These are phyloP conservation scores for Hyla sarda DNA, from an alignment of 2,113 vertebrate species.

Conservation along the genomic window DNA sequence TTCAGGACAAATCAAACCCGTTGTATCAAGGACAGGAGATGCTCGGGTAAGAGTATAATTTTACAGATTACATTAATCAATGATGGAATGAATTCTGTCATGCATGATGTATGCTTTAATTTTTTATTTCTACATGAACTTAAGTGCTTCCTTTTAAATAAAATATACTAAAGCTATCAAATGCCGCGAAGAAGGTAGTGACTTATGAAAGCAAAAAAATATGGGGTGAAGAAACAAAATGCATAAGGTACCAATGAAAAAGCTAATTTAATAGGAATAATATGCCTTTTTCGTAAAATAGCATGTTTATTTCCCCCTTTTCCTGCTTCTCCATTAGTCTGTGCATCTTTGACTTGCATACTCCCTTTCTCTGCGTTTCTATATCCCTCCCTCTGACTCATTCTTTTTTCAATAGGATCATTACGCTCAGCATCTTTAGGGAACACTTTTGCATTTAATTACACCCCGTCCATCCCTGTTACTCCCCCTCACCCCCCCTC, in stretches of 20 bases:
- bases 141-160: conserved; percentile 13
- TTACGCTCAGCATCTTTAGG: conserved; percentile 52
- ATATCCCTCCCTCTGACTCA: conserved; percentile 25
- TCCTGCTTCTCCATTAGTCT: neutral
- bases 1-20: neutral
- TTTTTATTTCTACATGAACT: neutral
- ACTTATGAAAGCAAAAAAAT: neutral
- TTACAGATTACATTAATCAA: neutral
- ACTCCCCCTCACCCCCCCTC: conserved; percentile 33
- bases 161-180: neutral
- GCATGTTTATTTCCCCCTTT: neutral
- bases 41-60: neutral
- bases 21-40: neutral
- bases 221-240: neutral
- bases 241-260: neutral
- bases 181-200: neutral
- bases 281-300: neutral
- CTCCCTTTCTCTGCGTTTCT: neutral
- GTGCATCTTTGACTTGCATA: conserved; percentile 13
- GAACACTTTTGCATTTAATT: conserved; percentile 55
- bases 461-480: conserved; percentile 32
- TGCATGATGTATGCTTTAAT: conserved; percentile 23
- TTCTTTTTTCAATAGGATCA: conserved; percentile 47
- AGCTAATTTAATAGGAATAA: neutral
- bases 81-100: neutral